phyloP scores from a whole-genome alignment of 2,797 vertebrate genomes.

The Rhynchotus rufescens region DNA sequence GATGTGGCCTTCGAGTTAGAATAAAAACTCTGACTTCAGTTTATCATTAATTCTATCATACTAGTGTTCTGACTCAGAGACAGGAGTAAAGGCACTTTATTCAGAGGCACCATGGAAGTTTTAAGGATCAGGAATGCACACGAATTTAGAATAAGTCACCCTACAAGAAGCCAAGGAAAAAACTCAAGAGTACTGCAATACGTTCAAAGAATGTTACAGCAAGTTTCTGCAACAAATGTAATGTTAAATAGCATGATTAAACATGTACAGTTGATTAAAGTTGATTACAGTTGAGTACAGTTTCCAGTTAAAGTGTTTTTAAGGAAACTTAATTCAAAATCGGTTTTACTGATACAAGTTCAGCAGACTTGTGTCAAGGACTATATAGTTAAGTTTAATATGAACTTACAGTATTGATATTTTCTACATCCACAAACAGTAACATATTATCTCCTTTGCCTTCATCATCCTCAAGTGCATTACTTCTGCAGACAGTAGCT shows the following conservation, averaged over 20 bases:
- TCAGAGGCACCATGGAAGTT: not conserved
- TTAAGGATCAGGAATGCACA: not conserved
- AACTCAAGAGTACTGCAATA: not conserved
- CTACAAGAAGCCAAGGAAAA: not conserved
- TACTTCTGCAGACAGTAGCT: conserved; percentile 90
- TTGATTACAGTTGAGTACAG: no score
- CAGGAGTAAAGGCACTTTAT: not conserved
- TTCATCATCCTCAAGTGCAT: conserved; percentile 85
- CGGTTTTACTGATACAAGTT: not conserved
- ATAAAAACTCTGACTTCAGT: not conserved
- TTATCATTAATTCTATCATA: not conserved
- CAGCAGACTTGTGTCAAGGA: not conserved
- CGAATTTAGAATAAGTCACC: not conserved
- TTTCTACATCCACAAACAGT: conserved; percentile 96
- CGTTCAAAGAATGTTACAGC: not conserved
- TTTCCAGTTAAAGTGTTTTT: not conserved
- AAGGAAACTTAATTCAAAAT: not conserved
- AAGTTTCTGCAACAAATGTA: not conserved
- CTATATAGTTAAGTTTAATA: not conserved
- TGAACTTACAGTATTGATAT: conserved; percentile 91
- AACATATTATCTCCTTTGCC: conserved; percentile 85
- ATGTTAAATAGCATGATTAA: not conserved
- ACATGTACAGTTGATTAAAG: not conserved
- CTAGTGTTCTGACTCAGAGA: not conserved
- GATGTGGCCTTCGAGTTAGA: not conserved